Conservation (phyloP, 2,113 vertebrate genomes). For the Mastomys coucha region DNA sequence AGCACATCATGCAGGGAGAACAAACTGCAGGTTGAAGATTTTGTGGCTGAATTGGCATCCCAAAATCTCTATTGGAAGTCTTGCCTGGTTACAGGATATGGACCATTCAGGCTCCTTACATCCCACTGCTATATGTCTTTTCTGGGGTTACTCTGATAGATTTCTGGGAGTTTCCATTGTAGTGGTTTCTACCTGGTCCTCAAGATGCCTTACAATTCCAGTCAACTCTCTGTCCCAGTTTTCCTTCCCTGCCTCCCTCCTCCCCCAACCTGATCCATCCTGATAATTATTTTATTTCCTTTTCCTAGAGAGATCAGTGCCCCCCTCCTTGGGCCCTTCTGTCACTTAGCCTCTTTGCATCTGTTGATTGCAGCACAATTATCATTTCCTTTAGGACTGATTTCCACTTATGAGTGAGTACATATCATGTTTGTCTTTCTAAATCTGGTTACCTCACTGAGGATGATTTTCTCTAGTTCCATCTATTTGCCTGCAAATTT, state of each 20-base stretch:
- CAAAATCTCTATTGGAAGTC: background rate
- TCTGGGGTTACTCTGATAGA: background rate
- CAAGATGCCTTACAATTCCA: background rate
- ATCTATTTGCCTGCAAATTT: background rate
- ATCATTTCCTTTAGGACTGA: background rate
- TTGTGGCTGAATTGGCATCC: background rate
- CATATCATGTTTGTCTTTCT: background rate
- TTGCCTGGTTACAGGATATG: background rate
- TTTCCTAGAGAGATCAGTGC: background rate
- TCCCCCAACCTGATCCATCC: background rate
- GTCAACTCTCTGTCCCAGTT: background rate
- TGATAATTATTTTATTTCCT: background rate
- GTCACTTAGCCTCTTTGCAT: background rate
- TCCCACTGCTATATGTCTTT: background rate
- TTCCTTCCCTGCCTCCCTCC: background rate
- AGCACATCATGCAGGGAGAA: background rate
- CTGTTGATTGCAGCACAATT: background rate
- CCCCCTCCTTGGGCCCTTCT: background rate
- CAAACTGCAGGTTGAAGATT: background rate
- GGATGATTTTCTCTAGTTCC: background rate
- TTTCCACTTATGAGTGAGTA: background rate
- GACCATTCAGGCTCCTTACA: background rate
- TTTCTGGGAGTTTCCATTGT: background rate
- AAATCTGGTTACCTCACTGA: background rate
- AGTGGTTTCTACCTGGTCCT: background rate